A percentile compares a stretch with the other conserved stretches of the same genome.
phyloP scores from a whole-genome alignment of 2,797 vertebrate species.

The Euthynnus affinis region DNA sequence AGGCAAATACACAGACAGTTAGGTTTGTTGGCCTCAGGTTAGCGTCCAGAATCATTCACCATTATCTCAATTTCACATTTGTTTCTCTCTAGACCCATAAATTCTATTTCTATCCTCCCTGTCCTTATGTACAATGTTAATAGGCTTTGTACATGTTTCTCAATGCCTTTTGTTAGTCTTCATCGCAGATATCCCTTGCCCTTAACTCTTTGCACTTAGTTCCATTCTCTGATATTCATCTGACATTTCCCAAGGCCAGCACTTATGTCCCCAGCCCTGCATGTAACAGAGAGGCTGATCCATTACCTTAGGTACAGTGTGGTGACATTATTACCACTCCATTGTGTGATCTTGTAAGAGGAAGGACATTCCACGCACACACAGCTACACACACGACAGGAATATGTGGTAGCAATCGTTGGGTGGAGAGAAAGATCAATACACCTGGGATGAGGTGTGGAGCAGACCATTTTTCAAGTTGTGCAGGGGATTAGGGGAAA shows the following conservation, averaged over 20 bases:
- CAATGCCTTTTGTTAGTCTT: constrained; percentile 62
- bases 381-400: constrained; percentile 30
- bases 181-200: constrained; percentile 38
- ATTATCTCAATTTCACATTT: constrained; percentile 38
- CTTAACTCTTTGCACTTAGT: constrained; percentile 47
- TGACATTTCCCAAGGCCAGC: constrained; percentile 76
- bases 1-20: constrained; percentile 31
- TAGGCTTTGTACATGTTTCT: constrained; percentile 15
- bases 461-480: constrained; percentile 74
- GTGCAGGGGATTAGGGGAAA: constrained; percentile 53
- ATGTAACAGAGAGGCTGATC: constrained; percentile 58
- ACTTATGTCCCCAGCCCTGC: constrained; percentile 47
- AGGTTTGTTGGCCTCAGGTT: constrained; percentile 8
- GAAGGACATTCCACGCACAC: constrained; percentile 57
- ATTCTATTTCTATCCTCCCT: constrained; percentile 34
- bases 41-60: constrained; percentile 22
- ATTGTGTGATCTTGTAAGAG: constrained; percentile 67
- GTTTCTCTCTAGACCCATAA: constrained; percentile 41
- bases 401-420: constrained; percentile 50
- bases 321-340: constrained; percentile 75
- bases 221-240: constrained; percentile 64
- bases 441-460: constrained; percentile 71
- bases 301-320: constrained; percentile 72
- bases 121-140: constrained; percentile 36
- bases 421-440: constrained; percentile 71